A percentile compares a stretch with the other conserved stretches of the same genome.
Evolutionary conservation across 1,140 invertebrate genomes (phyloP).

Genomic region (Zaprionus davidi): DNA sequence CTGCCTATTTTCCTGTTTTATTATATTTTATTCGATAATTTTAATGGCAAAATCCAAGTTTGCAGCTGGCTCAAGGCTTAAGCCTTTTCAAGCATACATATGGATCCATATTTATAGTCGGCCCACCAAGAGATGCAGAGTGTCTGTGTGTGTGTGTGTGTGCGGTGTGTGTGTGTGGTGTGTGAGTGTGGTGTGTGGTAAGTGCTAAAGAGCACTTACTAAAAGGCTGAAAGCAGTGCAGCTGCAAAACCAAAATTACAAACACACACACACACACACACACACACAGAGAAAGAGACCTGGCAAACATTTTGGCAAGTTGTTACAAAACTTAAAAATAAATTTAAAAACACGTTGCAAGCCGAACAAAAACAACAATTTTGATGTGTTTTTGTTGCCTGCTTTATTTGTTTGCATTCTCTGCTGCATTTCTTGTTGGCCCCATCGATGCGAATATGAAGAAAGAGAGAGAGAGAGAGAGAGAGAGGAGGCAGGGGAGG

Average conservation of each 20-base stretch:
- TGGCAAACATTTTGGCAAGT: slow-evolving; percentile 49
- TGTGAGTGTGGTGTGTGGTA: slow-evolving; percentile 31
- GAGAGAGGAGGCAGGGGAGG: too few species aligned
- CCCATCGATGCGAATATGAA: slow-evolving; percentile 19
- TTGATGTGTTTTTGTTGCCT: slow-evolving; percentile 6
- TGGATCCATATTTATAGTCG: slow-evolving; percentile 9
- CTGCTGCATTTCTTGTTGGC: slow-evolving; percentile 13
- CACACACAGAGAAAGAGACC: not conserved
- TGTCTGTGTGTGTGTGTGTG: too few species aligned
- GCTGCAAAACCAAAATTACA: slow-evolving; percentile 38
- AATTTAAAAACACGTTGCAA: slow-evolving; percentile 52
- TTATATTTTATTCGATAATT: slow-evolving; percentile 30
- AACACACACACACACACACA: slow-evolving; percentile 6
- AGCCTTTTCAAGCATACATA: slow-evolving; percentile 1
- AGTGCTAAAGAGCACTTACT: slow-evolving; percentile 52
- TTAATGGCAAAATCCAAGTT: slow-evolving; percentile 12
- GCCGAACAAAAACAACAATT: slow-evolving; percentile 48
- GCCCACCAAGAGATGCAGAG: not conserved
- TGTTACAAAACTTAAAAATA: slow-evolving; percentile 59
- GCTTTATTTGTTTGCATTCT: slow-evolving; percentile 23
- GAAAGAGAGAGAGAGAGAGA: not conserved
- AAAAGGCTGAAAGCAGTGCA: slow-evolving; percentile 47
- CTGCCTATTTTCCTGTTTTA: slow-evolving; percentile 5
- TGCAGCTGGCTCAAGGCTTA: slow-evolving; percentile 21
- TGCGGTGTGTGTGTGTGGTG: too few species aligned